phyloP scores from a whole-genome alignment of 2,113 vertebrate genomes.

The Dasyprocta punctata region DNA sequence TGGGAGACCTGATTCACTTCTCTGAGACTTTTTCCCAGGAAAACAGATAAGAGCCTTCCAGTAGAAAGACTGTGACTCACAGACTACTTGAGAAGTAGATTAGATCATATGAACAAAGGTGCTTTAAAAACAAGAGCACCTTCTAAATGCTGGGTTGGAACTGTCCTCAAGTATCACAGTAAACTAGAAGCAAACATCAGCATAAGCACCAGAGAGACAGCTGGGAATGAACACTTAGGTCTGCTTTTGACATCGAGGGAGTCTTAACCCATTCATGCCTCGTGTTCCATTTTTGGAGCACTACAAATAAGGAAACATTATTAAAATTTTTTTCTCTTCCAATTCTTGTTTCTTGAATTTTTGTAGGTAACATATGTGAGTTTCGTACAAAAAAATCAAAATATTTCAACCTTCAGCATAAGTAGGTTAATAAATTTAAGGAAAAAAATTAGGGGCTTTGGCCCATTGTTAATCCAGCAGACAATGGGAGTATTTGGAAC shows the following conservation, averaged over 20 bases:
- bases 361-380: background rate
- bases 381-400: background rate
- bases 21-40: background rate
- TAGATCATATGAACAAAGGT: background rate
- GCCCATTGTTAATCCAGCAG: background rate
- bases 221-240: background rate
- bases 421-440: background rate
- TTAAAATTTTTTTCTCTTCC: background rate
- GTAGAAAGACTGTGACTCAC: background rate
- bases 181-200: background rate
- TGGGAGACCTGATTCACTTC: background rate
- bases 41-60: background rate
- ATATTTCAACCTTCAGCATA: background rate
- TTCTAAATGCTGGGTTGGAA: background rate
- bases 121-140: background rate
- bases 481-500: background rate
- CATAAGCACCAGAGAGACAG: background rate
- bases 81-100: background rate
- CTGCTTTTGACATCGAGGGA: background rate
- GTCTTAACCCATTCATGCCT: background rate
- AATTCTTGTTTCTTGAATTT: background rate
- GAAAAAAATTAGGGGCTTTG: background rate
- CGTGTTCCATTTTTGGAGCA: background rate
- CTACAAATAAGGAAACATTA: background rate
- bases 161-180: background rate